Base-by-base conservation (phyloP, 2,113 vertebrate genomes). In the Corydoras sp. region DNA sequence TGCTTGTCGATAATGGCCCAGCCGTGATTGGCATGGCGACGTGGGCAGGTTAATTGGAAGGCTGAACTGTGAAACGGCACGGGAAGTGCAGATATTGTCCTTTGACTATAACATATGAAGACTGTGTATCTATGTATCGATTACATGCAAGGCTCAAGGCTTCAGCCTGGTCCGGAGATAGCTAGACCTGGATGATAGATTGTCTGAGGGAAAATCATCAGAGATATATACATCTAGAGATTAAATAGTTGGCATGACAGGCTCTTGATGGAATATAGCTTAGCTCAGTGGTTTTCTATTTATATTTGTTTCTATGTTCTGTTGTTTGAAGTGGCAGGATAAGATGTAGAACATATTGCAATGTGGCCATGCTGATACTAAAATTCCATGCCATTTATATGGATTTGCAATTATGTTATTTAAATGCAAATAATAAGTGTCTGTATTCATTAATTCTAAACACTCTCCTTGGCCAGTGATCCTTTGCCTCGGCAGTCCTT, bases 21-120 rank as follows among this genome's bases (percentile, higher is more conserved):
- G 31, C 77, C 71, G 80, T 89, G 87, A 89, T 87, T 89, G 88
- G 88, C 88, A 83, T 85, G 85, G 83, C 81, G 85, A 89, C 86
- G 85, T 84, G 85, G 86, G 87, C 86, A 88, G 89, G 89, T 89
- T 90, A 90, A 89, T 89, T 88, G 88, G 88, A 89, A 89, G 86
- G 82, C 89, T 90, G 88, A 91, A 90, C 88, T 90, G 89, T 88
- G 87, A 87, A 89, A 90, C 86, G 80, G 88, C 88, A 86, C 79
- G 84, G 88, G 88, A 89, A 89, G 85, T 80, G 84, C 86, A 86
- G 86, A 89, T 88, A 86, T 84, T 81, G 82, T 85, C 86, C 83
- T 81, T 79, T 87, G 87, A 87, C 86, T 85, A 89, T 89, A 88
- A 88, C 88, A 88, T 86, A 86, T 84, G 80, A 85, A 86, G 84